A percentile compares a stretch with the other conserved stretches of the same genome.
These are phyloP conservation scores for Falco cherrug DNA, from an alignment of 2,797 vertebrate genomes.

Conservation along the genomic window DNA sequence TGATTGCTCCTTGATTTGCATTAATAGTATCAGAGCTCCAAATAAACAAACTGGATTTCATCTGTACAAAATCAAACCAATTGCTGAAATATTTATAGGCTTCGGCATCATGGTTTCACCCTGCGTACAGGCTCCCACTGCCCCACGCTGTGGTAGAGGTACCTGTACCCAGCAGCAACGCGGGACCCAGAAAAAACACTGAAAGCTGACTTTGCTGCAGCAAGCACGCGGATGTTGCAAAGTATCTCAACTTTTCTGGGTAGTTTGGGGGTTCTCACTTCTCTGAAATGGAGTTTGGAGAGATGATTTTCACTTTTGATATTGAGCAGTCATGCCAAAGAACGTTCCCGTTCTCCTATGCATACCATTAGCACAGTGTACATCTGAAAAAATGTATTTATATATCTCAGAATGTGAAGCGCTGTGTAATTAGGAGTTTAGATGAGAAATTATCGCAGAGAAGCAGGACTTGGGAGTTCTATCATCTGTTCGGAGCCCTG, in stretches of 20 bases:
- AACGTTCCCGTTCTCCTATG: slow-evolving; percentile 26
- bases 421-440: slow-evolving; percentile 59
- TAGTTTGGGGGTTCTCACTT: slow-evolving; percentile 8
- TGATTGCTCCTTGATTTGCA: background rate
- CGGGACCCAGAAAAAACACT: background rate
- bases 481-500: slow-evolving; percentile 20
- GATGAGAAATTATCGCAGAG: background rate
- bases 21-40: background rate
- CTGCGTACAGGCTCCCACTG: rapidly evolving
- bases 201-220: background rate
- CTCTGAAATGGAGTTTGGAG: background rate
- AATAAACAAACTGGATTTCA: background rate
- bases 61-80: rapidly evolving
- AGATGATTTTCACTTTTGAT: background rate
- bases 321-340: slow-evolving; percentile 16
- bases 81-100: background rate
- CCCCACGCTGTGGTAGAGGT: rapidly evolving
- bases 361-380: slow-evolving; percentile 68
- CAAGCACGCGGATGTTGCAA: background rate
- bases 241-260: background rate
- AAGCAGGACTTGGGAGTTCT: slow-evolving; percentile 7
- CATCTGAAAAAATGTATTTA: slow-evolving; percentile 61
- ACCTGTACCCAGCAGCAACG: rapidly evolving
- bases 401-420: slow-evolving; percentile 42
- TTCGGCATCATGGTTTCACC: background rate